Percentiles rank a stretch among this genome's conserved stretches.
Conservation (phyloP, 2,888 invertebrate genomes). For the Syrphus vitripennis region DNA sequence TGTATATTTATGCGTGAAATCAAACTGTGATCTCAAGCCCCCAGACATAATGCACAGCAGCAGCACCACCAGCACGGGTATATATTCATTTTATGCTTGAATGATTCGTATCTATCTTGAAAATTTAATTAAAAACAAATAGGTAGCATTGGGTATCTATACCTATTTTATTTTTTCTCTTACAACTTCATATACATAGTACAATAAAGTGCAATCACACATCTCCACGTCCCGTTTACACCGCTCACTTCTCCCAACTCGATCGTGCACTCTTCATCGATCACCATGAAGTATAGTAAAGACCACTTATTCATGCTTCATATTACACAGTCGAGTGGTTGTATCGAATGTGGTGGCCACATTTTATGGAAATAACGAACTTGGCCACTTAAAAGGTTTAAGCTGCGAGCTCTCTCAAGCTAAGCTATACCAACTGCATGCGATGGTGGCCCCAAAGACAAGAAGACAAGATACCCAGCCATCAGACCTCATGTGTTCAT, state of each 20-base stretch:
- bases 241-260: not conserved
- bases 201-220: slow-evolving; percentile 61
- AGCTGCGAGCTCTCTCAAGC: not conserved
- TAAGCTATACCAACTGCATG: not conserved
- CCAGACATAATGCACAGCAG: slow-evolving; percentile 57
- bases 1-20: slow-evolving; percentile 43
- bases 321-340: slow-evolving; percentile 70
- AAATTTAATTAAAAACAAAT: slow-evolving; percentile 72
- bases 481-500: slow-evolving; percentile 37
- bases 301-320: slow-evolving; percentile 67
- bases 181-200: not conserved
- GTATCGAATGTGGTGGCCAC: slow-evolving; percentile 66
- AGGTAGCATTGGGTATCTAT: slow-evolving; percentile 61
- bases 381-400: slow-evolving; percentile 67
- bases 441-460: slow-evolving; percentile 10
- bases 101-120: slow-evolving; percentile 70
- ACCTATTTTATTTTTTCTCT: not conserved
- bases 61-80: slow-evolving; percentile 19
- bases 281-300: not conserved
- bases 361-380: slow-evolving; percentile 67
- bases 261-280: not conserved
- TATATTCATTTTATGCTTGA: slow-evolving; percentile 70
- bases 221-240: not conserved
- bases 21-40: slow-evolving; percentile 47
- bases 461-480: slow-evolving; percentile 11